Percentiles rank a stretch among this genome's conserved stretches.
Conservation (phyloP, 2,888 invertebrate genomes). For the Pyralis farinalis region DNA sequence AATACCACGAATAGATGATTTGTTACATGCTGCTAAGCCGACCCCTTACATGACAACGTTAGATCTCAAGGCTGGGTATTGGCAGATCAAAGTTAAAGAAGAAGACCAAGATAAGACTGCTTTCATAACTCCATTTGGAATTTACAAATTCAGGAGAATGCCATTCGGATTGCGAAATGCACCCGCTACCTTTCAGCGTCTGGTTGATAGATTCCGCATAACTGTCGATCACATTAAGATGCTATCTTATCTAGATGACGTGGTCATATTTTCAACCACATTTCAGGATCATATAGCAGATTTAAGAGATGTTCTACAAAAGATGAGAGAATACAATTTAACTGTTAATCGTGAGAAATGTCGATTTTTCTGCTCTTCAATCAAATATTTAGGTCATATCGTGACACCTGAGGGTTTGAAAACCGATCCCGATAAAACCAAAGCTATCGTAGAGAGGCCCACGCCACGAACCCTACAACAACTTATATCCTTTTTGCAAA, state of each 20-base stretch:
- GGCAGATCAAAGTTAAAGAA: too few species aligned
- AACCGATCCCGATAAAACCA: constrained; percentile 21
- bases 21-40: constrained; percentile 30
- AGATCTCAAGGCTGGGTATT: constrained; percentile 27
- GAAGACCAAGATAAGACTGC: too few species aligned
- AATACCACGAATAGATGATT: too few species aligned
- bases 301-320: constrained; percentile 20
- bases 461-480: constrained; percentile 22
- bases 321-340: constrained; percentile 21
- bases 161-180: constrained; percentile 35
- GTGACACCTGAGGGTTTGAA: constrained; percentile 20
- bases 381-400: constrained; percentile 24
- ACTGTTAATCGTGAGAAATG: constrained; percentile 25
- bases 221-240: constrained; percentile 3
- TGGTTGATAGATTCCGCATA: too few species aligned
- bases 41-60: constrained; percentile 26
- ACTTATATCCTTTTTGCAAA: constrained; percentile 35
- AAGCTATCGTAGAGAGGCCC: constrained; percentile 23
- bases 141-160: constrained; percentile 31
- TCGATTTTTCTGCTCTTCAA: constrained; percentile 14
- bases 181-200: constrained; percentile 22
- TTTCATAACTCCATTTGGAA: too few species aligned
- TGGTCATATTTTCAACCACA: constrained; percentile 25
- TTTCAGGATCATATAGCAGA: constrained; percentile 27
- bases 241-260: constrained; percentile 29